These are phyloP conservation scores for Psittacula cyanocephala DNA, from an alignment of 2,113 vertebrate species.

Conservation along the genomic window DNA sequence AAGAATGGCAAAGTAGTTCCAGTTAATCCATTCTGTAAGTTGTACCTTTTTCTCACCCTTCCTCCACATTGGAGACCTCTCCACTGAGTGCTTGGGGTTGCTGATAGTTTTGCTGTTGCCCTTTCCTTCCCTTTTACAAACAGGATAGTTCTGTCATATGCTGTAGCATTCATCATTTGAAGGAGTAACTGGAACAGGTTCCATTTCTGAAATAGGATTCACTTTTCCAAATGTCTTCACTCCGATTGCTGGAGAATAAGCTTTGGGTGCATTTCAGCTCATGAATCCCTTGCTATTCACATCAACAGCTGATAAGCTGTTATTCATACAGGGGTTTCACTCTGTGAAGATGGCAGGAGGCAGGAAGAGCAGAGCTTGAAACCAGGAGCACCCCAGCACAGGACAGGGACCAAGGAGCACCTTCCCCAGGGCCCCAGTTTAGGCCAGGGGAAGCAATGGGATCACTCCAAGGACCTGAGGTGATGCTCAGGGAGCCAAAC, in stretches of 20 bases:
- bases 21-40: not conserved
- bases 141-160: not conserved
- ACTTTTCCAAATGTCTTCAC: not conserved
- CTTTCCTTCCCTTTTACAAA: not conserved
- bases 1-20: not conserved
- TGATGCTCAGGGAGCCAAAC: not conserved
- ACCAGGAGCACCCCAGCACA: not conserved
- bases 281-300: not conserved
- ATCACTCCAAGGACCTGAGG: rapidly evolving
- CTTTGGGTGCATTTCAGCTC: not conserved
- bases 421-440: rapidly evolving
- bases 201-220: not conserved
- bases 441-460: not conserved
- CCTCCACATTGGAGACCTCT: not conserved
- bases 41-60: not conserved
- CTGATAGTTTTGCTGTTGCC: not conserved
- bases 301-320: no score
- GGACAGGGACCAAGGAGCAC: not conserved
- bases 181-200: not conserved
- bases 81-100: not conserved
- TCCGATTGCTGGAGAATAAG: not conserved
- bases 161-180: not conserved
- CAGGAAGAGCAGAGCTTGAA: not conserved
- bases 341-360: not conserved
- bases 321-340: rapidly evolving